Percentiles rank a stretch among this genome's conserved stretches.
These are phyloP conservation scores for Actinia tenebrosa DNA, from an alignment of 64 coral and sea anemone genomes.

Conservation along the genomic window DNA sequence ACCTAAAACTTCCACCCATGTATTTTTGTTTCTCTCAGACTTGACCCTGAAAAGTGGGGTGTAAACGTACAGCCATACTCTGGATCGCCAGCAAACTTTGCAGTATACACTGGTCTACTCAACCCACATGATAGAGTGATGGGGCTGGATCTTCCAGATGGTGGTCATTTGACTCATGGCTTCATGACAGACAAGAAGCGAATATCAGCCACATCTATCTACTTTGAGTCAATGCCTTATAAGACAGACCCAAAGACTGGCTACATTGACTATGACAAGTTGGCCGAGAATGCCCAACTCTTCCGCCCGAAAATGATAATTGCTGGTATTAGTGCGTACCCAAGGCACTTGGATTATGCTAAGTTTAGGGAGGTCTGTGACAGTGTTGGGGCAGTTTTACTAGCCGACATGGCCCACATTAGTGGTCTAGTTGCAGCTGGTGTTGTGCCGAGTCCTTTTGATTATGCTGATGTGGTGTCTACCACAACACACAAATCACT, in stretches of 20 bases:
- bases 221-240: constrained; percentile 99
- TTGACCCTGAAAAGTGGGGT: constrained; percentile 98
- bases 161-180: constrained; percentile 93
- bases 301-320: constrained; percentile 97
- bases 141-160: constrained; percentile 98
- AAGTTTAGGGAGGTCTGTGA: constrained; percentile 86
- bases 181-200: constrained; percentile 99
- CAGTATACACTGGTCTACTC: constrained; percentile 84
- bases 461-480: constrained; percentile 87
- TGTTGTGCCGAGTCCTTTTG: constrained; percentile 82
- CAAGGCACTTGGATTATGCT: constrained; percentile 75
- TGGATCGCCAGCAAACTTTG: constrained; percentile 97
- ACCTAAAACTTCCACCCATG: neutral
- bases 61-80: constrained; percentile 97
- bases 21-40: constrained; percentile 18
- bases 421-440: constrained; percentile 89
- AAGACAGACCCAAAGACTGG: constrained; percentile 76
- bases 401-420: constrained; percentile 95
- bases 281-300: constrained; percentile 74
- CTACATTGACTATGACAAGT: constrained; percentile 91
- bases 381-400: constrained; percentile 66
- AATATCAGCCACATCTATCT: constrained; percentile 97
- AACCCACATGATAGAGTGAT: constrained; percentile 94
- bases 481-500: constrained; percentile 97
- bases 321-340: constrained; percentile 96